Base-by-base conservation (phyloP, 2,888 invertebrate species). In the Leucoma salicis region DNA sequence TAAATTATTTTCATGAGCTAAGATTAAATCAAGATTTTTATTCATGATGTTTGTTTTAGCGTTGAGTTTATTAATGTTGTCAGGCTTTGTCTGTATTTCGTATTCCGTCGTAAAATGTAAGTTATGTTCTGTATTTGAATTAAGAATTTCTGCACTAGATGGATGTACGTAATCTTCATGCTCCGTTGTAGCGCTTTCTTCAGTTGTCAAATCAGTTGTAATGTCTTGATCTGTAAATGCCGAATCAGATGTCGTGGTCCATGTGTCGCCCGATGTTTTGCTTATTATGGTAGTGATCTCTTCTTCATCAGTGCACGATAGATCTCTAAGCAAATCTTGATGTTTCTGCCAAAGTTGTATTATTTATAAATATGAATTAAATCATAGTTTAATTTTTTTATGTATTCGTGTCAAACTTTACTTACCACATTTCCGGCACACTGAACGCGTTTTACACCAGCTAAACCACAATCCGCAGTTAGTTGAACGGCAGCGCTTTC, bases 401-500 rank as follows among this genome's bases (percentile, higher is more conserved):
- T n/a, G n/a, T n/a, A n/a, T n/a, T n/a, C n/a, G n/a, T n/a, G n/a
- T n/a, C n/a, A n/a, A n/a, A n/a, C n/a, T n/a, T n/a, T n/a, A n/a
- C 90, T 88, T 87, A 95, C 95, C 90, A 93, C 92, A 76, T 94
- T 93, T 61, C 94, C 94, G 65, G 93, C 93, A 77, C 95, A 95
- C 52, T 94, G 92, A 43, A 95, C 92, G 49, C 93, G 91, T 66
- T 93, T 91, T 2, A 94, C 92, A 8, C 94, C 95, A 46, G 94
- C 94, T 46, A 94, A 79, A 36, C 94, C 94, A 61, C 95, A 95
- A 72, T 95, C 95, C 16, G 94, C 92, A 27, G 94, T 94, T 40
- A 95, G 85, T 74, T 94, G 94, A 36, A 95, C 92, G 33, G 94
- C 94, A 24, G 94, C 94, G 69, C 94, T 93, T 70, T 95, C 95